Evolutionary conservation across 1,140 invertebrate species (phyloP).

Genomic region (Philotrypesis tridentata): DNA sequence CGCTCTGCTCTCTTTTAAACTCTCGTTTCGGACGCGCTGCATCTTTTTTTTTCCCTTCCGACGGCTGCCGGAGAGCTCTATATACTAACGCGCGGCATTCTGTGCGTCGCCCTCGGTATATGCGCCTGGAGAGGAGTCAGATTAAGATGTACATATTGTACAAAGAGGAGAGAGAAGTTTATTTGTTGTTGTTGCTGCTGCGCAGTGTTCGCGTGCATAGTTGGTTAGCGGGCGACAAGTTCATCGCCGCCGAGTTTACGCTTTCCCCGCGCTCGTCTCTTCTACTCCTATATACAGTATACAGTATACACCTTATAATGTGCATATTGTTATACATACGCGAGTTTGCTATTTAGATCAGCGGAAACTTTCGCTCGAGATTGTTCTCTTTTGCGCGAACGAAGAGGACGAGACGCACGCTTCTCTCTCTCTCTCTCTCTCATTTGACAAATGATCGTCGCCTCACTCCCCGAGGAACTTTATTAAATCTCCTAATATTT

Average conservation of each 20-base stretch:
- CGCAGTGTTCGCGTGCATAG: background rate
- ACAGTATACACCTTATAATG: too few relatives aligned
- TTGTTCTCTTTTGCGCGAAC: too few relatives aligned
- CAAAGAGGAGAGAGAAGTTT: background rate
- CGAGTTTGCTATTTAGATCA: too few relatives aligned
- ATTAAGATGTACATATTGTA: background rate
- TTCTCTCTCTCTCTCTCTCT: background rate
- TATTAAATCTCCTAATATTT: background rate
- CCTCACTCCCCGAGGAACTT: background rate
- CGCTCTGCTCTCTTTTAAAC: constrained; percentile 7
- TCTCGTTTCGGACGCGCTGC: background rate
- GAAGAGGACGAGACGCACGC: too few relatives aligned
- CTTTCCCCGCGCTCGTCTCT: too few relatives aligned
- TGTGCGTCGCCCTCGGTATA: too few relatives aligned
- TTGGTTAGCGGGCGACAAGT: background rate
- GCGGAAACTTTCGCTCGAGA: background rate
- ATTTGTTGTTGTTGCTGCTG: background rate
- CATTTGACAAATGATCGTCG: background rate
- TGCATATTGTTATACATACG: too few relatives aligned
- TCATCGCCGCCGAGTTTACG: background rate
- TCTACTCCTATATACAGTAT: too few relatives aligned
- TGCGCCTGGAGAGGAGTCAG: background rate
- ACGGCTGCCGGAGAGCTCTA: background rate
- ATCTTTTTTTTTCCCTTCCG: too few relatives aligned
- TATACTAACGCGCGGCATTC: too few relatives aligned